Evolutionary conservation across 2,113 vertebrate genomes (phyloP), one percentile per base, ranked within the genome.

Genomic region (Charadrius vociferus): DNA sequence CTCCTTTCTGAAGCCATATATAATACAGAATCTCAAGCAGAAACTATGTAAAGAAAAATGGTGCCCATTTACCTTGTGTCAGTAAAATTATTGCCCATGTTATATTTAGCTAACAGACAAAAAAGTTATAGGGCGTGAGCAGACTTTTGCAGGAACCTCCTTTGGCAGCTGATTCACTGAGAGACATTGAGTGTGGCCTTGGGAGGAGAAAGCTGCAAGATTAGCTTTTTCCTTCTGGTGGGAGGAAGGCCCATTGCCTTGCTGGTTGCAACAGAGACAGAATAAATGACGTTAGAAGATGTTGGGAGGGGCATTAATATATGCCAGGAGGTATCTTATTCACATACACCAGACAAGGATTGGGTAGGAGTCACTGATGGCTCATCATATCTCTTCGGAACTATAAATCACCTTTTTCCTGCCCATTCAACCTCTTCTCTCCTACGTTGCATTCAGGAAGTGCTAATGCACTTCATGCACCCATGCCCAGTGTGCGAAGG

Each of bases 101-200:
- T 95, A 90, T 93, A 95, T 96, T 94, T 94, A 96, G 94, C 75
- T 72, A 79, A 39, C 11, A 65, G 81, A 81, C 47, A 88, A 58
- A 66, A 68, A 43, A 11, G 16, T 45, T 47, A 7, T 6, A 96
- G 93, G 91, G 86, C 0, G 36, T 89, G 95, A 96, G 36, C 91
- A 67, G 80, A 55, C 63, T 93, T 86, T 23, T 86, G 72, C 88
- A 78, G 89, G 88, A 93, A 96, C 91, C 94, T 97, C 92, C 93
- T 89, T 83, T 97, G 95, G 95, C 94, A 95, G 78, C 83, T 53
- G 73, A 85, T 39, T 23, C 93, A 59, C 27, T 0, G 65, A 52
- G 10, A 73, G 78, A 74, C 95, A 89, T 91, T 96, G 96, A 61
- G 52, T 90, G 58, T 81, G 81, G 92, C 95, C 96, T 96, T 95